Base-by-base conservation (phyloP, 2,797 vertebrate genomes). In the Chanos chanos region DNA sequence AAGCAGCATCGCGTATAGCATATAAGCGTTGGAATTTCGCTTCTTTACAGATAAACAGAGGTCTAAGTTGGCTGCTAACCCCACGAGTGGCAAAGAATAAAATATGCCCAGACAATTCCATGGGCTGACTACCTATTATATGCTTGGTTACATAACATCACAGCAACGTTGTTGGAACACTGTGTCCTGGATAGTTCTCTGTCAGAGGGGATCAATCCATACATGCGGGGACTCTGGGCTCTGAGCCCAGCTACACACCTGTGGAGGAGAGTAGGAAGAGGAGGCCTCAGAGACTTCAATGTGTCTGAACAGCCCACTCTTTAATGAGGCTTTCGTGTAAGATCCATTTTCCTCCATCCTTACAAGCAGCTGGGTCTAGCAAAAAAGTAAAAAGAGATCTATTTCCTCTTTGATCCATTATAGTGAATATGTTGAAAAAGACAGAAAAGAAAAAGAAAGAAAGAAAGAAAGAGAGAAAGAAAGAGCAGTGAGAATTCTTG, bases 241-340 rank as follows among this genome's bases (percentile, higher is more conserved):
- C 19, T 9, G 28, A 51, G 64, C 68, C 48, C 18, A 60, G 31
- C 52, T 21, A 49, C 61, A 71, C 68, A 77, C 73, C 76, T 77
- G 73, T 62, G 64, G 60, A 22, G 34, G 50, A 56, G 36, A 50
- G 47, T 7, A 21, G 15, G 25, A 21, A 52, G 25, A 37, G 13
- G n/a, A n/a, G 44, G 28, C n/a, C 36, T 59, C 13, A 3, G 34
- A 57, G 48, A 22, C 43, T 44, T 8, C 56, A 27, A 19, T 13
- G 27, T 22, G 54, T 59, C 57, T 51, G 51, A 34, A 45, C 25
- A 27, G 43, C 31, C 16, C 39, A 52, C 28, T 68, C 24, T 66
- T 64, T 66, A 66, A 58, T 59, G 53, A 64, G 36, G 13, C 54
- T 52, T 70, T 51, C 53, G 51, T 65, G 51, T 61, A 31, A 54